Evolutionary conservation across 2,113 vertebrate species (phyloP).

Genomic region (Empidonax alnorum): DNA sequence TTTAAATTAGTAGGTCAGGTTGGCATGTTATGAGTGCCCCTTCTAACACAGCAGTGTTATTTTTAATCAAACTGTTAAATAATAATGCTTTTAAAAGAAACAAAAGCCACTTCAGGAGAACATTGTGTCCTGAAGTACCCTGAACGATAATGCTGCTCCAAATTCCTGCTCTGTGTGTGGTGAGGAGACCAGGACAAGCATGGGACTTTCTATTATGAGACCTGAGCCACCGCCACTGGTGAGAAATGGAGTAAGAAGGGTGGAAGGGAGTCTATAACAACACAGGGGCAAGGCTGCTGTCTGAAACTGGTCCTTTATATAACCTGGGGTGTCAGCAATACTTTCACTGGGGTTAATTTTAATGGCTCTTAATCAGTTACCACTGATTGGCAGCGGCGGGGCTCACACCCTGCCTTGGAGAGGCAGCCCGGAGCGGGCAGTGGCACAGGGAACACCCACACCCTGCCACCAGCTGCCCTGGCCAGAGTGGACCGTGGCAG

Average conservation of each 20-base stretch:
- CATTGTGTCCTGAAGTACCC: not conserved
- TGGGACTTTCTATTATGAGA: slow-evolving; percentile 7
- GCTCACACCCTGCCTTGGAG: not conserved
- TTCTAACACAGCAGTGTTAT: not conserved
- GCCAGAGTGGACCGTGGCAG: rapidly evolving
- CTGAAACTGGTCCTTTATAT: not conserved
- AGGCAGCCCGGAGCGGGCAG: rapidly evolving
- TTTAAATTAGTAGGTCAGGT: not conserved
- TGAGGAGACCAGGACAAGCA: slow-evolving; percentile 7
- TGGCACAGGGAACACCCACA: not conserved
- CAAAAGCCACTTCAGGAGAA: slow-evolving; percentile 9
- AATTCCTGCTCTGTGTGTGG: slow-evolving; percentile 38
- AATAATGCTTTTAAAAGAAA: slow-evolving; percentile 36
- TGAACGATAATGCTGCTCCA: not conserved
- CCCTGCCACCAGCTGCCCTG: not conserved
- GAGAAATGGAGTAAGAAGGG: slow-evolving; percentile 33
- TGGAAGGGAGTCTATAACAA: slow-evolving; percentile 23
- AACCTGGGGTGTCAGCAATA: not conserved
- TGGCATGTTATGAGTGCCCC: not conserved
- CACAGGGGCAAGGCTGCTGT: not conserved
- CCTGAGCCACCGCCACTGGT: not conserved
- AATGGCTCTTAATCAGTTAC: not conserved
- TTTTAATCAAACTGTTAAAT: slow-evolving; percentile 25
- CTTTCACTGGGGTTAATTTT: slow-evolving; percentile 7
- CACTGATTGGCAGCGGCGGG: rapidly evolving